Base-by-base conservation (phyloP, 2,888 invertebrate genomes). In the Melanotus villosus region DNA sequence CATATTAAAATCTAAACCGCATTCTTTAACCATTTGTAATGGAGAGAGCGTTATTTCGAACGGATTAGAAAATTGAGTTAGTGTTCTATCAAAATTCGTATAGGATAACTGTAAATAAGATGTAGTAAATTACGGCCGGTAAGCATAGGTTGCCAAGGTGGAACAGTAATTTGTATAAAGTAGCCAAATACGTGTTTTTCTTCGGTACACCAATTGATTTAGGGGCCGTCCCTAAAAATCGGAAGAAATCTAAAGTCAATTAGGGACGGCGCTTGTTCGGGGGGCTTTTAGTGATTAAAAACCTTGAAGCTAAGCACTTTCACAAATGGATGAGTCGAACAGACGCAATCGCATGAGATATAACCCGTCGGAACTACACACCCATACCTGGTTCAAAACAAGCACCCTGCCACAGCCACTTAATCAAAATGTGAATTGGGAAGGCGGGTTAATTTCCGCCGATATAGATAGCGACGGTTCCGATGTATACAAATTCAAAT, bases 351-450 rank as follows among this genome's bases (percentile, higher is more conserved):
- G 65, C 65, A 65, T 65, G 69, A 69, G 69, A 69, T 65, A 69
- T 69, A 43, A 54, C 69, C 69, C 58, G 69, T 65, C 69, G 69
- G 69, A 69, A 69, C 65, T 69, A 69, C 69, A 69, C 69, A 65
- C 69, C 65, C 69, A 59, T 65, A 59, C 69, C 65, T 65, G 70
- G 38, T 52, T 60, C 66, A 66, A 66, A 66, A 70, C 70, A 70
- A 70, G 70, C 64, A 66, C 63, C 63, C 70, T 68, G 64, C 69
- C 60, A 70, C 26, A 66, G 66, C 66, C 66, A 66, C 66, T 70
- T 70, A 70, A 70, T 70, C 70, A 66, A 65, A 66, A 70, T 59
- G 70, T 63, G 70, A 64, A 66, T 69, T 66, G 62, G 70, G 62
- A 50, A 65, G 69, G 65, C 64, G 65, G 60, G 65, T 70, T 70